A percentile compares a stretch with the other conserved stretches of the same genome.
phyloP scores from a whole-genome alignment of 2,797 vertebrate species.

The Epinephelus malabaricus region DNA sequence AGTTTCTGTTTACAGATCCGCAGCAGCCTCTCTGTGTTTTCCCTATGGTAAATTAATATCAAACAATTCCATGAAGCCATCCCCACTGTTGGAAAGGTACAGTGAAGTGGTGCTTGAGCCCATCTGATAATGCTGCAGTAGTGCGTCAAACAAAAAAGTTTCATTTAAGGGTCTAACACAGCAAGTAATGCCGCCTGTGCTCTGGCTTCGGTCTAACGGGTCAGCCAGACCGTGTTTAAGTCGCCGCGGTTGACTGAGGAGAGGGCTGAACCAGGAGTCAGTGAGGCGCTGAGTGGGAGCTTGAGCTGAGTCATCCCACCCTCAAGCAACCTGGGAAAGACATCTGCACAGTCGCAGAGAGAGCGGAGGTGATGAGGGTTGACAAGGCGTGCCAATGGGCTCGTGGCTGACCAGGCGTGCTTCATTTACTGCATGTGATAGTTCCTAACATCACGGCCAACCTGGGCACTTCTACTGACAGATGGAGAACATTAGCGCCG shows the following conservation, averaged over 20 bases:
- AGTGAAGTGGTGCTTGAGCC: not conserved
- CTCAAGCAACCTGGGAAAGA: slow-evolving; percentile 61
- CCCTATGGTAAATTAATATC: slow-evolving; percentile 12
- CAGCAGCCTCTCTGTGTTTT: slow-evolving; percentile 8
- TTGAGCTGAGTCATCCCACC: slow-evolving; percentile 69
- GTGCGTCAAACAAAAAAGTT: not conserved
- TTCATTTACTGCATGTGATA: slow-evolving; percentile 58
- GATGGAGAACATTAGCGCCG: slow-evolving; percentile 72
- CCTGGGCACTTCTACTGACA: slow-evolving; percentile 63
- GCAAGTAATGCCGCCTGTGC: slow-evolving; percentile 32
- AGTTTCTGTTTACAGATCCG: not conserved
- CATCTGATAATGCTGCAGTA: not conserved
- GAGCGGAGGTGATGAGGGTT: slow-evolving; percentile 50
- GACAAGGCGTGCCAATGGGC: slow-evolving; percentile 46
- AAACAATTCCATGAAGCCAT: not conserved
- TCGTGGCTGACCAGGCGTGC: slow-evolving; percentile 60
- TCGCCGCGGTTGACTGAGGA: slow-evolving; percentile 54
- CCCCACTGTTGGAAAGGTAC: not conserved
- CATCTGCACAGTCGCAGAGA: slow-evolving; percentile 57
- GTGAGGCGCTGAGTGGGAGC: slow-evolving; percentile 46
- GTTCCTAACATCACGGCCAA: slow-evolving; percentile 58
- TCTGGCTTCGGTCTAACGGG: slow-evolving; percentile 41
- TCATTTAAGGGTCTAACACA: slow-evolving; percentile 15
- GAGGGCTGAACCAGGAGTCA: slow-evolving; percentile 51
- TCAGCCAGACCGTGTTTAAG: slow-evolving; percentile 42